phyloP scores from a whole-genome alignment of 2,113 vertebrate genomes.

The Clarias gariepinus region DNA sequence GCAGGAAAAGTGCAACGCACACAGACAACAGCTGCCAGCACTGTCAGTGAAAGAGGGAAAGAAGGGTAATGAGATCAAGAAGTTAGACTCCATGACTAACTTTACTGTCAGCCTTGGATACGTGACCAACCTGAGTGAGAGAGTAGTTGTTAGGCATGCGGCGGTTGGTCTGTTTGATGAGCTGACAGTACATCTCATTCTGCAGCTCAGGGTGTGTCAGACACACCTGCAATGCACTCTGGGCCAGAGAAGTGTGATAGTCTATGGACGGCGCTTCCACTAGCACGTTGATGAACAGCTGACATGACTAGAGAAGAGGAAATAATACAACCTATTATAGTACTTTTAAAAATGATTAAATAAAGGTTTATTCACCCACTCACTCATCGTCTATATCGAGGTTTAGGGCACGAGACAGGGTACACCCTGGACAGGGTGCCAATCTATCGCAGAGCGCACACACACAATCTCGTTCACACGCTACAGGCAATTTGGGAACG shows the following conservation, averaged over 20 bases:
- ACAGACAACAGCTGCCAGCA: constrained; percentile 90
- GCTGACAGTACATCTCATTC: constrained; percentile 88
- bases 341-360: background rate
- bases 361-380: background rate
- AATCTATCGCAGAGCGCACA: no score
- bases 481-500: no score
- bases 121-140: constrained; percentile 81
- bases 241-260: constrained; percentile 86
- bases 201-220: constrained; percentile 85
- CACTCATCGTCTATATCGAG: background rate
- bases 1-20: constrained; percentile 85
- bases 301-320: constrained; percentile 77
- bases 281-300: constrained; percentile 89
- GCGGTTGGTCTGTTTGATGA: constrained; percentile 84
- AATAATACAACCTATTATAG: background rate
- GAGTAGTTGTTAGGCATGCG: constrained; percentile 80
- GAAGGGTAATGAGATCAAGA: background rate
- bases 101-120: background rate
- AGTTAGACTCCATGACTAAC: background rate
- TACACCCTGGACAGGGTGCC: no score
- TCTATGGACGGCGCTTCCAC: constrained; percentile 85
- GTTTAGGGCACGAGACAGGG: no score
- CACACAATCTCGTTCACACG: no score
- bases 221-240: constrained; percentile 88
- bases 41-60: constrained; percentile 57